Percentiles rank a stretch among this genome's conserved stretches.
Conservation (phyloP, 2,113 vertebrate genomes). For the Pygoscelis antarcticus region DNA sequence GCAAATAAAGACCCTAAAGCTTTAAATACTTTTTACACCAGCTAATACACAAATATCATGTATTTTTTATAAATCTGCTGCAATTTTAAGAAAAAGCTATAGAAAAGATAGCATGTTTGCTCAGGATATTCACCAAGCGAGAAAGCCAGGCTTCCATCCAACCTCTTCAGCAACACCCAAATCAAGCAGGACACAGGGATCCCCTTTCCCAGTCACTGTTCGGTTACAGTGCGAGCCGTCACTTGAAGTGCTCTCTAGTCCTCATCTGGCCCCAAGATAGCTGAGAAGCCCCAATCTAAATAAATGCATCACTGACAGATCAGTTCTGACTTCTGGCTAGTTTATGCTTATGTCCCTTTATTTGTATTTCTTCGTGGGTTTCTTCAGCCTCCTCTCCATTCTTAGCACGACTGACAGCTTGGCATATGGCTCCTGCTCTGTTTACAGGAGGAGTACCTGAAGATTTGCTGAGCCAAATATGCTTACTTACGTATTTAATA, state of each 20-base stretch:
- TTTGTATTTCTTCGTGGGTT: neutral
- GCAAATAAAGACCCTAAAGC: neutral
- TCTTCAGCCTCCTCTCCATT: neutral
- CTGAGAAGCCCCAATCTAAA: neutral
- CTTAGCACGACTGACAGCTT: neutral
- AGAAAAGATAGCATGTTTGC: neutral
- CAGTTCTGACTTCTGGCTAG: neutral
- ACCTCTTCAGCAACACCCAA: neutral
- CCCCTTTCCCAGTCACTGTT: neutral
- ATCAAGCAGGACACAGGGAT: neutral
- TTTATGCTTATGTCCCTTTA: neutral
- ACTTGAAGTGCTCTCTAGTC: neutral
- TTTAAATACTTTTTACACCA: neutral
- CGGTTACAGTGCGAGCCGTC: neutral
- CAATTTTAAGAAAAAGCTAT: neutral
- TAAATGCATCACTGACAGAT: neutral
- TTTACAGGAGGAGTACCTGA: neutral
- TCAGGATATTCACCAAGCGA: constrained; percentile 52
- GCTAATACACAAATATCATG: neutral
- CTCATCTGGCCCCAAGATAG: neutral
- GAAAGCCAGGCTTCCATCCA: constrained; percentile 62
- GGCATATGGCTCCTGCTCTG: neutral
- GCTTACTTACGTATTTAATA: constrained; percentile 28
- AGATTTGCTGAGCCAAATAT: constrained; percentile 34
- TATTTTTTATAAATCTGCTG: neutral